phyloP scores from a whole-genome alignment of 2,113 vertebrate genomes.

The Albula goreensis region DNA sequence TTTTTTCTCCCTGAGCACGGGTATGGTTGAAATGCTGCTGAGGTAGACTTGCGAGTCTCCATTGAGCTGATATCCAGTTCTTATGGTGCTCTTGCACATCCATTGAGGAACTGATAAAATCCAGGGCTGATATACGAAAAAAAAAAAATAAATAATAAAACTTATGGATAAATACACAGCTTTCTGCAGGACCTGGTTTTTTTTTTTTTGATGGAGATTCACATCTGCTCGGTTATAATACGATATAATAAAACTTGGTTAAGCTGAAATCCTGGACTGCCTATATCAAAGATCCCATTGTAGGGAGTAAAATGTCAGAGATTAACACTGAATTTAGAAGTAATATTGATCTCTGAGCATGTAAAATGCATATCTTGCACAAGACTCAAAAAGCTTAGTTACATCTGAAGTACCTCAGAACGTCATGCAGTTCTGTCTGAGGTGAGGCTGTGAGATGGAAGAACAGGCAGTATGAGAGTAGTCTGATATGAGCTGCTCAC shows the following conservation, averaged over 20 bases:
- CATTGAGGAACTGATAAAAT: too few relatives aligned
- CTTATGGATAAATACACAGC: too few relatives aligned
- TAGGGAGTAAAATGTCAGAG: neutral
- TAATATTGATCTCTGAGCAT: neutral
- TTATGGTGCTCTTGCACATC: too few relatives aligned
- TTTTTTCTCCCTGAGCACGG: slow-evolving; percentile 1
- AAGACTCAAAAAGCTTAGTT: neutral
- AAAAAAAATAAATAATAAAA: too few relatives aligned
- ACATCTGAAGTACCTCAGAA: neutral
- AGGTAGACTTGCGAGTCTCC: neutral
- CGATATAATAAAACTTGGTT: neutral
- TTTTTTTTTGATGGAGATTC: too few relatives aligned
- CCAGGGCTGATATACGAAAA: too few relatives aligned
- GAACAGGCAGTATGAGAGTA: neutral
- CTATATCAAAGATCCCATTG: neutral
- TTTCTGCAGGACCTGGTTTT: too few relatives aligned
- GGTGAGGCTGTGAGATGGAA: neutral
- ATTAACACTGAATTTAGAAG: neutral
- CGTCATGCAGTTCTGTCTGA: neutral
- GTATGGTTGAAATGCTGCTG: too few relatives aligned
- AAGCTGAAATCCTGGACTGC: neutral
- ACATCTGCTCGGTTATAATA: too few relatives aligned
- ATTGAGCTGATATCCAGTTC: too few relatives aligned
- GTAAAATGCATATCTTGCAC: neutral
- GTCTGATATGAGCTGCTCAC: too few relatives aligned